Conservation (phyloP, 2,113 vertebrate species). For the Planiliza haematocheilus region DNA sequence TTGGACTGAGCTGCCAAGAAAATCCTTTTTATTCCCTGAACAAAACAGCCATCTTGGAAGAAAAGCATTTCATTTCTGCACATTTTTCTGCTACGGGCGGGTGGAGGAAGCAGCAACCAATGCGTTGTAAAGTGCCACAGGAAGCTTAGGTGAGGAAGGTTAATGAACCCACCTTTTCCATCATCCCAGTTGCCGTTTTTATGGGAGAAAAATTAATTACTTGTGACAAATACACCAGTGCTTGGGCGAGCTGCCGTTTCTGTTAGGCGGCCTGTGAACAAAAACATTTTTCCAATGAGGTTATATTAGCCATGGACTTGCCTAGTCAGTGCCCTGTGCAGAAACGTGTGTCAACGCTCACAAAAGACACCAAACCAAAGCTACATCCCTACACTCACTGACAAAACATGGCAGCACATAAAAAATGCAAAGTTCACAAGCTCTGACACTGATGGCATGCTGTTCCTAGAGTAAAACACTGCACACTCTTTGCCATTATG, state of each 20-base stretch:
- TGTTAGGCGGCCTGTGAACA: slow-evolving; percentile 78
- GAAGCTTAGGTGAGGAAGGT: slow-evolving; percentile 75
- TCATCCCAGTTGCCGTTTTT: slow-evolving; percentile 75
- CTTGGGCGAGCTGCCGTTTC: slow-evolving; percentile 71
- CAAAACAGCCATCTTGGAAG: slow-evolving; percentile 57
- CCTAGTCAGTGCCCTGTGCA: slow-evolving; percentile 56
- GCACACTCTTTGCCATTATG: slow-evolving; percentile 30
- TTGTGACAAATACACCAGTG: slow-evolving; percentile 80
- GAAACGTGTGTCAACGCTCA: slow-evolving; percentile 49
- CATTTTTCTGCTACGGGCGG: slow-evolving; percentile 60
- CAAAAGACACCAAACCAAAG: slow-evolving; percentile 29
- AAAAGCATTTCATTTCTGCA: slow-evolving; percentile 59
- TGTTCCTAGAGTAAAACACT: slow-evolving; percentile 52
- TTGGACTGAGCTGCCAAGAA: slow-evolving; percentile 32
- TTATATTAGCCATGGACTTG: slow-evolving; percentile 73
- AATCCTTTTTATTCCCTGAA: slow-evolving; percentile 53
- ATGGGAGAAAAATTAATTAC: slow-evolving; percentile 81
- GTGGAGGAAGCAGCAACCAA: slow-evolving; percentile 63
- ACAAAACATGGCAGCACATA: slow-evolving; percentile 63
- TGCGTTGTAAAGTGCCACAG: slow-evolving; percentile 71
- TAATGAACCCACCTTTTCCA: slow-evolving; percentile 82
- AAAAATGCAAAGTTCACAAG: slow-evolving; percentile 70
- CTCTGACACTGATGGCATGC: slow-evolving; percentile 40
- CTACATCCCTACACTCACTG: slow-evolving; percentile 21
- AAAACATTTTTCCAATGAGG: slow-evolving; percentile 78